phyloP scores from a whole-genome alignment of 2,888 invertebrate genomes.

The Trichopoda pennipes region DNA sequence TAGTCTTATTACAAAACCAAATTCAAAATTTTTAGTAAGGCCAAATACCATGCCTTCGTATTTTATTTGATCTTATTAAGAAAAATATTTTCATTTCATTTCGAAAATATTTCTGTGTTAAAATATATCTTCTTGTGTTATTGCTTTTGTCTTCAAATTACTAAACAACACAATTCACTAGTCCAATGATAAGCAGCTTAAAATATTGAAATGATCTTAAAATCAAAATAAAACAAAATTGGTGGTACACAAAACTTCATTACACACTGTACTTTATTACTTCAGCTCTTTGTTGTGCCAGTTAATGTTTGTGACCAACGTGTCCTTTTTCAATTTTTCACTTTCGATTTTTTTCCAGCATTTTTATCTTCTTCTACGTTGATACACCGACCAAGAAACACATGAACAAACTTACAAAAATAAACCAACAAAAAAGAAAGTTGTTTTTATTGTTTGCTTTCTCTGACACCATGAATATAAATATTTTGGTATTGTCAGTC shows the following conservation, averaged over 20 bases:
- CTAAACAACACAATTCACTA: no score
- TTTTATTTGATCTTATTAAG: no score
- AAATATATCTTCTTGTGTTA: no score
- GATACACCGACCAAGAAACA: constrained; percentile 25
- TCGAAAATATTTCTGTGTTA: no score
- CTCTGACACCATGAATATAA: constrained; percentile 68
- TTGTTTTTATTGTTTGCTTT: constrained; percentile 63
- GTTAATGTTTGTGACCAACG: constrained; percentile 61
- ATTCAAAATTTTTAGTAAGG: no score
- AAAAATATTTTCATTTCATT: no score
- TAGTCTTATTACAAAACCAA: no score
- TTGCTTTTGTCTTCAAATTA: no score
- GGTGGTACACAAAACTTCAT: background rate
- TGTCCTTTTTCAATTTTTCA: constrained; percentile 67
- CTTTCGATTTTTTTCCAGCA: constrained; percentile 57
- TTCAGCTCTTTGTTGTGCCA: constrained; percentile 2
- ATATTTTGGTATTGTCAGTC: constrained; percentile 69
- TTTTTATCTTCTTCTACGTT: constrained; percentile 16
- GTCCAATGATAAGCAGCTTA: no score
- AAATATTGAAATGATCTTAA: background rate
- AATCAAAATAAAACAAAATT: background rate
- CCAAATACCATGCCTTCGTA: no score
- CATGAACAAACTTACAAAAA: background rate
- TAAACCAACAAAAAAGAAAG: constrained; percentile 33
- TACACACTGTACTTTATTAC: constrained; percentile 17